Percentiles rank a stretch among this genome's conserved stretches.
Evolutionary conservation across 2,113 vertebrate genomes (phyloP).

Genomic region (Clarias batrachus): DNA sequence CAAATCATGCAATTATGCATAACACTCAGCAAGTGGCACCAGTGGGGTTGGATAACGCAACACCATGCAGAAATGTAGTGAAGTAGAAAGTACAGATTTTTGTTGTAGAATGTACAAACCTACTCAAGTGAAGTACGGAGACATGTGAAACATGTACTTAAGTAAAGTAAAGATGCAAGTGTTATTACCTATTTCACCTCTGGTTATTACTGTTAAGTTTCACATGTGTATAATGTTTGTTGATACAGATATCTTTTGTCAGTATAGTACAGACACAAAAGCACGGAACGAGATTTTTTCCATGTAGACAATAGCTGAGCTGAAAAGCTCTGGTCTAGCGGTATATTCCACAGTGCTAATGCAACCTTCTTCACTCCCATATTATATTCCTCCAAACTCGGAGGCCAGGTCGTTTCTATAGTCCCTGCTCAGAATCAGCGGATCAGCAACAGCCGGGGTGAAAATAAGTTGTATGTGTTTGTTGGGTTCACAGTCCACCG

Average conservation of each 20-base stretch:
- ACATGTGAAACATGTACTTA: no score
- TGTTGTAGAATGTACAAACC: no score
- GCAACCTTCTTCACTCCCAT: not conserved
- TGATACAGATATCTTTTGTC: not conserved
- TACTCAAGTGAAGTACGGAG: no score
- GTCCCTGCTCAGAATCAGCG: conserved; percentile 43
- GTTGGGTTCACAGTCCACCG: conserved; percentile 33
- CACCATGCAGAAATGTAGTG: no score
- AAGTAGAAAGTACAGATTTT: no score
- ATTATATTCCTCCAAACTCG: not conserved
- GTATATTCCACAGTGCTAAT: not conserved
- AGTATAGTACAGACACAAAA: not conserved
- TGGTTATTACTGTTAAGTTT: not conserved
- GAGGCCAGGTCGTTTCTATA: not conserved
- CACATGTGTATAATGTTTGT: not conserved
- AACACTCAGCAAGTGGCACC: no score
- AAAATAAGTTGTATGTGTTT: conserved; percentile 39
- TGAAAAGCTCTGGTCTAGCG: conserved; percentile 9
- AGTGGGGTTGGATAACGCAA: no score
- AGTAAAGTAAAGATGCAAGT: no score
- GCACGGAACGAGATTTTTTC: not conserved
- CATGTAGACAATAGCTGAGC: not conserved
- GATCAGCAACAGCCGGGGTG: conserved; percentile 17
- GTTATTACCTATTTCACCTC: no score
- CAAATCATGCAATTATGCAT: no score